Evolutionary conservation across 1,140 invertebrate species (phyloP).

Genomic region (Apis mellifera): Amel_HAv3.1 CM009934.2:10195001-10195500

Average conservation of each 20-base stretch:
- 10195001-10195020: conserved; percentile 85
- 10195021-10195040: conserved; percentile 84
- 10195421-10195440: background rate
- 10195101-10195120: conserved; percentile 82
- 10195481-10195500: conserved; percentile 87
- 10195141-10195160: conserved; percentile 5
- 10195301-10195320: conserved; percentile 91
- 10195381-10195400: background rate
- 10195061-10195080: conserved; percentile 88
- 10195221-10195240: conserved; percentile 70
- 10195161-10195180: background rate
- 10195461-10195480: conserved; percentile 83
- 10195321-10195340: conserved; percentile 95
- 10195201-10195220: background rate
- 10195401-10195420: background rate
- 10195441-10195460: background rate
- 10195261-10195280: conserved; percentile 86
- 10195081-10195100: conserved; percentile 89
- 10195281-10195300: conserved; percentile 88
- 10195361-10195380: conserved; percentile 87
- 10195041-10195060: conserved; percentile 88
- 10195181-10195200: background rate
- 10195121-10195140: conserved; percentile 81
- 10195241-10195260: conserved; percentile 82
- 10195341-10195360: conserved; percentile 91